Conservation (phyloP, 2,797 vertebrate genomes). For the Bucorvus abyssinicus region DNA sequence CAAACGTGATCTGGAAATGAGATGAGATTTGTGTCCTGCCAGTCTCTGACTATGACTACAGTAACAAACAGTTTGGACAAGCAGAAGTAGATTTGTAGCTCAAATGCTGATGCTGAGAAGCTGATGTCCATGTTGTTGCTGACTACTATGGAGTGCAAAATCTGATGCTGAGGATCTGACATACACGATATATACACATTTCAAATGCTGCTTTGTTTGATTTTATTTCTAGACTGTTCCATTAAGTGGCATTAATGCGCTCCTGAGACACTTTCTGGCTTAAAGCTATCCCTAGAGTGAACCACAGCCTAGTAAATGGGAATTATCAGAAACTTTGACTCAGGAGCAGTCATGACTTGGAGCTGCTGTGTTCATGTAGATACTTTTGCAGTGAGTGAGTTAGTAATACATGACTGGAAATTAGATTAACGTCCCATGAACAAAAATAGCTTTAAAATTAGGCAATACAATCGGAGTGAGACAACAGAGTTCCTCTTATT, state of each 20-base stretch:
- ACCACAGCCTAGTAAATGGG: not conserved
- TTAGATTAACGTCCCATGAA: not conserved
- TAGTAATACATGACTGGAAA: not conserved
- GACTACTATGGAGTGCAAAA: not conserved
- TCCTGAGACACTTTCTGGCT: not conserved
- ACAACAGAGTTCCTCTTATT: not conserved
- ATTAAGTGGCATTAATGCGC: not conserved
- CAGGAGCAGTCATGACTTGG: not conserved
- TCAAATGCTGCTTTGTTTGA: not conserved
- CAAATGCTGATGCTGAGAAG: not conserved
- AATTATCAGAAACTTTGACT: not conserved
- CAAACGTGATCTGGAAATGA: not conserved
- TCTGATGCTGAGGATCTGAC: not conserved
- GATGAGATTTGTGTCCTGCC: not conserved
- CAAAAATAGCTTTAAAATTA: not conserved
- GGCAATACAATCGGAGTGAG: not conserved
- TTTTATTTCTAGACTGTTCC: not conserved
- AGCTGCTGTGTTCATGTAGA: not conserved
- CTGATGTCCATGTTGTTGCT: not conserved
- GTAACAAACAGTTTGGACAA: not conserved
- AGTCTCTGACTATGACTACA: not conserved
- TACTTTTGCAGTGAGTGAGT: not conserved
- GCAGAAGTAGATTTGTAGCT: not conserved
- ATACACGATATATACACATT: not conserved
- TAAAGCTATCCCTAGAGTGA: not conserved